phyloP scores from a whole-genome alignment of 2,113 vertebrate species.

The Proteles cristata region DNA sequence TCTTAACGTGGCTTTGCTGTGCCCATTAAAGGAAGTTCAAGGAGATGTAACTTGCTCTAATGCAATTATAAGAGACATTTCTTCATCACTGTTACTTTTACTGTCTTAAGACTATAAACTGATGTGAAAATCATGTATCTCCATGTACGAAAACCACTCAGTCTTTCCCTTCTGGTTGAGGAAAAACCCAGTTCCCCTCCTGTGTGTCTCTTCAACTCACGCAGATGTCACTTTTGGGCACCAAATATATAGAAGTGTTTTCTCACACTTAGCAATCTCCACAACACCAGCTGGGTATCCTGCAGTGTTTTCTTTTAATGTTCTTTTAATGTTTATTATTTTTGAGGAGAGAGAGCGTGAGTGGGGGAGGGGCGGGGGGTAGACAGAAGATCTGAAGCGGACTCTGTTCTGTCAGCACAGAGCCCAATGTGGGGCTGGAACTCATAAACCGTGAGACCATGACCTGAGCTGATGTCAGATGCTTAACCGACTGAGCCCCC shows the following conservation, averaged over 20 bases:
- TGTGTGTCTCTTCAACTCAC: not conserved
- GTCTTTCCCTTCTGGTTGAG: not conserved
- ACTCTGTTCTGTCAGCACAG: too few species aligned
- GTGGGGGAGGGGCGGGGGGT: too few species aligned
- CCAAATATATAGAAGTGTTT: not conserved
- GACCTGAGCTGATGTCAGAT: too few species aligned
- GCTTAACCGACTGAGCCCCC: too few species aligned
- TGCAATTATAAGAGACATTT: not conserved
- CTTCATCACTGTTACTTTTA: not conserved
- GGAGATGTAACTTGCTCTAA: not conserved
- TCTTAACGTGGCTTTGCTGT: not conserved
- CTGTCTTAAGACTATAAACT: not conserved
- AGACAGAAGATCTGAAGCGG: too few species aligned
- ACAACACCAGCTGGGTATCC: not conserved
- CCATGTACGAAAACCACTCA: not conserved
- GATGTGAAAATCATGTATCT: not conserved
- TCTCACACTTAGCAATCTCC: not conserved
- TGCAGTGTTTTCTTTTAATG: not conserved
- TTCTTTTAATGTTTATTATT: too few species aligned
- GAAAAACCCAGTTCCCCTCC: not conserved
- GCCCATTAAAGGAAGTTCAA: not conserved
- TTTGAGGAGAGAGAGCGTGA: too few species aligned
- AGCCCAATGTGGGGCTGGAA: too few species aligned
- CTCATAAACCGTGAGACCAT: too few species aligned
- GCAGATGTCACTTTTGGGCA: not conserved